Evolutionary conservation across 1,140 invertebrate species (phyloP), one percentile per base, ranked within the genome.

Genomic region (Sipha flava): DNA sequence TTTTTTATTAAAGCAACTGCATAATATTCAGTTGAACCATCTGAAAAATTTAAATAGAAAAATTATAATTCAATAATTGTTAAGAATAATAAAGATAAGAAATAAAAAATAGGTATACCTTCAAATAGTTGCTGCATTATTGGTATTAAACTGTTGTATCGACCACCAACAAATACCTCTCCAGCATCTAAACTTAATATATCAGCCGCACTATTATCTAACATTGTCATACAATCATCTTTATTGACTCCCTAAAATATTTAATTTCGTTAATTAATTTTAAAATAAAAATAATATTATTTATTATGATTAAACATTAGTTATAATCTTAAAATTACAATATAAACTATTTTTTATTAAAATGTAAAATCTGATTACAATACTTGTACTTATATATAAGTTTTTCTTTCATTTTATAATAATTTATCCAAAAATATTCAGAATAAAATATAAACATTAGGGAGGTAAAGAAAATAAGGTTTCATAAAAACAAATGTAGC

Each of bases 71-170:
- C 0, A 77, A 34, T n/a, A 21, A 6, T 37, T 31, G 34, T 34
- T 31, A 49, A n/a, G 0, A 43, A 49, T 26, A 1, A 5, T 6
- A 14, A 21, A 47, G 10, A 45, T 45, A 49, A 14, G 3, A 21
- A 12, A 9, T 31, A 3, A 43, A 40, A 54, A 52, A 21, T 26
- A 73, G 21, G 34, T 23, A 37, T 40, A 82, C 87, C 84, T 59
- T 81, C 68, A 82, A 90, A 87, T 68, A 90, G 85, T 84, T 95
- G 93, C 84, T 94, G 92, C 86, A 94, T 88, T 80, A 97, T 93
- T 7, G 97, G 96, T 3, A 97, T 90, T 66, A 98, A 88, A 85
- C 95, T 97, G 85, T 97, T 94, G 84, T 95, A 97, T 64, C 95
- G 87, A 0, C 96, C 96, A 64, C 92, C 96, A 47, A 94, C 89